These are phyloP conservation scores for Dendroctonus valens DNA, from an alignment of 1,140 invertebrate genomes.

Conservation along the genomic window DNA sequence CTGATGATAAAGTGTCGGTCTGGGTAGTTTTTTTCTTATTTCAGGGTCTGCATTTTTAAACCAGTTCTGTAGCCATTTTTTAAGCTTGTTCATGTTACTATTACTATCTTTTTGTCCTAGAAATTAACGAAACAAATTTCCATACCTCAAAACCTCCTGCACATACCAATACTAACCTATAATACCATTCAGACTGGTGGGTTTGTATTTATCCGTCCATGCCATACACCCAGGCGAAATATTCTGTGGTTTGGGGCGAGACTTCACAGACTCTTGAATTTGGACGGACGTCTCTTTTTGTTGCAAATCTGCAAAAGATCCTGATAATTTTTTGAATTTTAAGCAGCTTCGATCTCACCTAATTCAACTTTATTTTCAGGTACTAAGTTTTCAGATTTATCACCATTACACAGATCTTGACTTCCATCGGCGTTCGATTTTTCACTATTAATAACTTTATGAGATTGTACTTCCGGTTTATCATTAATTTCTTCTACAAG, in stretches of 20 bases:
- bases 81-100: constrained; percentile 90
- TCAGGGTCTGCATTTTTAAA: constrained; percentile 71
- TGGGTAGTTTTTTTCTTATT: constrained; percentile 60
- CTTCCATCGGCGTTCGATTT: too few relatives aligned
- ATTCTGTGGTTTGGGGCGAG: too few relatives aligned
- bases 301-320: too few relatives aligned
- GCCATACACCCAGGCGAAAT: constrained; percentile 47
- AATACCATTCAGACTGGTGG: constrained; percentile 78
- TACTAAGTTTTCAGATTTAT: background rate
- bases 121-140: background rate
- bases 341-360: background rate
- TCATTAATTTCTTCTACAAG: too few relatives aligned
- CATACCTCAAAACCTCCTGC: too few relatives aligned
- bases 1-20: constrained; percentile 73
- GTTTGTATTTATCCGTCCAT: constrained; percentile 98
- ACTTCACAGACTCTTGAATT: too few relatives aligned
- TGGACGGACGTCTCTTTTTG: too few relatives aligned
- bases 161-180: constrained; percentile 62
- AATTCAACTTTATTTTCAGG: background rate
- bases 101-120: constrained; percentile 77
- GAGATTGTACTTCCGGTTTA: too few relatives aligned
- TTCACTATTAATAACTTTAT: too few relatives aligned
- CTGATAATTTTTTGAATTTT: background rate
- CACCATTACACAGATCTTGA: too few relatives aligned
- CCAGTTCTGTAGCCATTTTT: constrained; percentile 90